Percentiles rank a stretch among this genome's conserved stretches.
These are phyloP conservation scores for Papilio polytes DNA, from an alignment of 1,140 invertebrate genomes.

Conservation along the genomic window DNA sequence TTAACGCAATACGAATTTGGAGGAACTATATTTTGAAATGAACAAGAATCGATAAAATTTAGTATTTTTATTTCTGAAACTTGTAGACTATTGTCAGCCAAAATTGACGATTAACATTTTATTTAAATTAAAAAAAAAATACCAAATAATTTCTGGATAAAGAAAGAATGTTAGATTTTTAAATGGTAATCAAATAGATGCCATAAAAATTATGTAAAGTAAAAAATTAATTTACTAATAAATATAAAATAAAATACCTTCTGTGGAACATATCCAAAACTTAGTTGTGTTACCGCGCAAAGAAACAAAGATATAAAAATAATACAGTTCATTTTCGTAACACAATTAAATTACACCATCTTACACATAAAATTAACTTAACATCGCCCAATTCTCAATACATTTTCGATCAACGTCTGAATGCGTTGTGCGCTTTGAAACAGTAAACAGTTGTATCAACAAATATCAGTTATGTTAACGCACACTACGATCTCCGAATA, in stretches of 20 bases:
- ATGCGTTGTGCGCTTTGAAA: conserved; percentile 27
- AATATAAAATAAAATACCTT: conserved; percentile 30
- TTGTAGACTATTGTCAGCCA: too few relatives aligned
- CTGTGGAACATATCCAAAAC: conserved; percentile 8
- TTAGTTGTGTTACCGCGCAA: neutral
- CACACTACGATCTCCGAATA: neutral
- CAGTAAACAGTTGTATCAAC: conserved; percentile 29
- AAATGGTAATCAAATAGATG: too few relatives aligned
- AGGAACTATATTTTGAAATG: too few relatives aligned
- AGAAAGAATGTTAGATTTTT: too few relatives aligned
- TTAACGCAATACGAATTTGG: too few relatives aligned
- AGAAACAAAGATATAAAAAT: neutral
- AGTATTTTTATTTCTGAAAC: too few relatives aligned
- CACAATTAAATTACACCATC: neutral
- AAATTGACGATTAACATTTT: too few relatives aligned
- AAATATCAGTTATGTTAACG: neutral
- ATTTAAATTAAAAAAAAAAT: too few relatives aligned
- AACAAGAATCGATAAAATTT: too few relatives aligned
- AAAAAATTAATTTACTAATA: neutral
- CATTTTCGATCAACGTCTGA: conserved; percentile 30
- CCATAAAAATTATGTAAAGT: neutral
- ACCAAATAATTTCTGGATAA: too few relatives aligned
- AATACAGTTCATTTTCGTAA: neutral
- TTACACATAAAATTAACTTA: neutral
- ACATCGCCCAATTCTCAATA: neutral